Percentiles rank a stretch among this genome's conserved stretches.
phyloP scores from a whole-genome alignment of 2,888 invertebrate genomes.

The Lutraria lutraria region DNA sequence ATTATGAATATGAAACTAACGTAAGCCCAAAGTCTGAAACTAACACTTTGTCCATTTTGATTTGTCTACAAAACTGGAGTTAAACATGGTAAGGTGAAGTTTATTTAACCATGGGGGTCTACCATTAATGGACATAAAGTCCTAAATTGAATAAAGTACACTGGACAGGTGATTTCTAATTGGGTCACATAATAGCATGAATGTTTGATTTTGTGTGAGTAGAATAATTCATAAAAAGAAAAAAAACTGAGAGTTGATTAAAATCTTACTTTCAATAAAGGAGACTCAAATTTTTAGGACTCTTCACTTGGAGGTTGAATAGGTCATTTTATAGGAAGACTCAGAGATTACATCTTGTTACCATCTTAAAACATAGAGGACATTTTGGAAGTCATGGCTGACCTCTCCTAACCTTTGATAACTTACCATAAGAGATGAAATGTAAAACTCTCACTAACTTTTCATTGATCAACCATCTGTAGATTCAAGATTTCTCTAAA shows the following conservation, averaged over 20 bases:
- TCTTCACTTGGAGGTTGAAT: conserved; percentile 13
- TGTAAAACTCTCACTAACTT: conserved; percentile 28
- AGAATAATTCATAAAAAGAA: conserved; percentile 4
- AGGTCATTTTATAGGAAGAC: background rate
- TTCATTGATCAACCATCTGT: conserved; percentile 48
- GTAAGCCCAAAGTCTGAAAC: no score
- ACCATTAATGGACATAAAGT: background rate
- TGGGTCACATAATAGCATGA: background rate
- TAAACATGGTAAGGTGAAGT: no score
- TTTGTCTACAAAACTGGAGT: no score
- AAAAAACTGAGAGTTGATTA: conserved; percentile 3
- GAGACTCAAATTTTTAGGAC: conserved; percentile 23
- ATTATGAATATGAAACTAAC: no score
- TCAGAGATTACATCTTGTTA: conserved; percentile 49
- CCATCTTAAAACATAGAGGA: conserved; percentile 34
- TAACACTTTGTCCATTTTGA: no score
- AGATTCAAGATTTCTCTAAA: conserved; percentile 34
- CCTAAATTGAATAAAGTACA: background rate
- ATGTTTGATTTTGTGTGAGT: background rate
- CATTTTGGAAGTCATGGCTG: conserved; percentile 36
- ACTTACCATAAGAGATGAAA: conserved; percentile 30
- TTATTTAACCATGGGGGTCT: background rate
- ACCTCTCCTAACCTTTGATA: conserved; percentile 51
- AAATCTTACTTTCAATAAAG: background rate
- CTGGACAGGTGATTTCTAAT: conserved; percentile 16